Evolutionary conservation across 2,113 vertebrate species (phyloP).

Genomic region (Plotosus lineatus): DNA sequence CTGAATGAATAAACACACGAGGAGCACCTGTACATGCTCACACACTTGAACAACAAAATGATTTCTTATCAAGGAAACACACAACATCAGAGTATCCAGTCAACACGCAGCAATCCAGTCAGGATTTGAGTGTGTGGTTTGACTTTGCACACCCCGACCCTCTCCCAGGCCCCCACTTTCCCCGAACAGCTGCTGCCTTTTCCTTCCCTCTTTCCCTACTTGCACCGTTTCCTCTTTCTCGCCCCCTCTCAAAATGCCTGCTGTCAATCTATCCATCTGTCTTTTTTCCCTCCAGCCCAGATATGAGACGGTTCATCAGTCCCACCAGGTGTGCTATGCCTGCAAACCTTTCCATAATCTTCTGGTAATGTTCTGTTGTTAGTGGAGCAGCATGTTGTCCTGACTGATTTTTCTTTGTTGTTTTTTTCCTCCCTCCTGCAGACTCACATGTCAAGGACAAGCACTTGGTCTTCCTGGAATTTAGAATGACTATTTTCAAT

Average conservation of each 20-base stretch:
- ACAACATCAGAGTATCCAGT: background rate
- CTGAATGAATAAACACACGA: background rate
- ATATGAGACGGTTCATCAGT: constrained; percentile 3
- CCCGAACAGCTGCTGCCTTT: constrained; percentile 39
- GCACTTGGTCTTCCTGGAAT: background rate
- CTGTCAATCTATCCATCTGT: constrained; percentile 33
- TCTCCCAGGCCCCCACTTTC: background rate
- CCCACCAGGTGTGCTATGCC: constrained; percentile 37
- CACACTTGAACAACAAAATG: background rate
- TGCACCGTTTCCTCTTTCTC: constrained; percentile 28
- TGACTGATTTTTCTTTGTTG: background rate
- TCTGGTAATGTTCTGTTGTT: background rate
- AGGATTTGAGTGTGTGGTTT: constrained; percentile 2
- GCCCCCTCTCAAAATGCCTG: constrained; percentile 28
- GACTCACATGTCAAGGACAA: background rate
- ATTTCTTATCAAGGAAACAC: constrained; percentile 5
- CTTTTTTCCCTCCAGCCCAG: constrained; percentile 17
- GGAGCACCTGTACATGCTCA: background rate
- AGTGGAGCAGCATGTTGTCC: constrained; percentile 2
- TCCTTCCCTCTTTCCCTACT: background rate
- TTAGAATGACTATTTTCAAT: background rate
- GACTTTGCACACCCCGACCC: constrained; percentile 11
- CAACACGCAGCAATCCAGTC: background rate
- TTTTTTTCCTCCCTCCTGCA: background rate
- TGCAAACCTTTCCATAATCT: constrained; percentile 26